Evolutionary conservation across 2,888 invertebrate genomes (phyloP).

Genomic region (Eulithis testata): DNA sequence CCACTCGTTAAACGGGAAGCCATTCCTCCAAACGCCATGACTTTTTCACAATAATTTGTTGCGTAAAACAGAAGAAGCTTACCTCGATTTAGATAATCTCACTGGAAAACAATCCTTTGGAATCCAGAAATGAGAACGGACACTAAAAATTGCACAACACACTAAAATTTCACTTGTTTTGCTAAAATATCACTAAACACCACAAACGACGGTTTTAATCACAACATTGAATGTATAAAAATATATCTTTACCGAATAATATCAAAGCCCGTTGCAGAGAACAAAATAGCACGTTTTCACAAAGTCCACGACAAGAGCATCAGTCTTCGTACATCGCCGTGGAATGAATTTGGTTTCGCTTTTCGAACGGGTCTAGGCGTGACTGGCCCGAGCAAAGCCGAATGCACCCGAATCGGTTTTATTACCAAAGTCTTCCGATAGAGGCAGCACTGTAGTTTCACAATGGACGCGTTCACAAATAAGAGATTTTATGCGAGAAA

Average conservation of each 20-base stretch:
- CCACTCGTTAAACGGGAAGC: constrained; percentile 82
- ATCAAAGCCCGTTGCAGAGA: constrained; percentile 72
- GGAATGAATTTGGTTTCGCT: constrained; percentile 82
- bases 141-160: constrained; percentile 78
- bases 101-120: constrained; percentile 71
- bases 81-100: constrained; percentile 70
- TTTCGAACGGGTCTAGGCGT: constrained; percentile 84
- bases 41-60: constrained; percentile 47
- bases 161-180: constrained; percentile 71
- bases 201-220: constrained; percentile 72
- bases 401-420: constrained; percentile 60
- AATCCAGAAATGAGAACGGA: constrained; percentile 71
- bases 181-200: constrained; percentile 73
- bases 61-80: constrained; percentile 49
- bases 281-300: constrained; percentile 77
- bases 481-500: background rate
- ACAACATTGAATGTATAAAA: constrained; percentile 75
- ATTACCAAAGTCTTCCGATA: constrained; percentile 48
- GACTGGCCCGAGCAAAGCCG: constrained; percentile 78
- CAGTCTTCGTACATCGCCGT: constrained; percentile 82
- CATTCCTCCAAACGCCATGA: constrained; percentile 76
- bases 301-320: constrained; percentile 80
- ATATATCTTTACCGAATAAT: constrained; percentile 68
- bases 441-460: constrained; percentile 56
- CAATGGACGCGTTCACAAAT: constrained; percentile 45